Conservation (phyloP, 2,888 invertebrate species). For the Rhodophaea formosa region DNA sequence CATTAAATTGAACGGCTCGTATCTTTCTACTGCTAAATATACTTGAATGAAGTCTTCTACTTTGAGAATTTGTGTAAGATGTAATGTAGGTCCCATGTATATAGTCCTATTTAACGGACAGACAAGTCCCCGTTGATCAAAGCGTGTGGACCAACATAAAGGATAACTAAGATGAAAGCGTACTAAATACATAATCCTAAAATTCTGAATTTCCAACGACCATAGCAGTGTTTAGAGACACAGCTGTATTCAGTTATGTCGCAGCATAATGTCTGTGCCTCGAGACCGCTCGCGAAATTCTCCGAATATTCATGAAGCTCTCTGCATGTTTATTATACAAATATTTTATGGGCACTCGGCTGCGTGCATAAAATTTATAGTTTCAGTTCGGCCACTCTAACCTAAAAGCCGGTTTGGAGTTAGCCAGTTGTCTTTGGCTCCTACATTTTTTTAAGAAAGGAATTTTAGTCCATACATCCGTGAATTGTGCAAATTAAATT, state of each 20-base stretch:
- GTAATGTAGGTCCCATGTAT: too few relatives aligned
- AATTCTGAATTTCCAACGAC: background rate
- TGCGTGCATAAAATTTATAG: conserved; percentile 1
- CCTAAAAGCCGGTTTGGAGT: background rate
- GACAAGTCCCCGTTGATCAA: background rate
- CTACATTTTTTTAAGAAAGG: background rate
- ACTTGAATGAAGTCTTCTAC: too few relatives aligned
- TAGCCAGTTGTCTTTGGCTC: background rate
- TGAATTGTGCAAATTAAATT: background rate
- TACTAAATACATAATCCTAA: background rate
- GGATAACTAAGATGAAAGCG: background rate
- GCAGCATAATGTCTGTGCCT: conserved; percentile 8
- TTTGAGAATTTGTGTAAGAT: too few relatives aligned
- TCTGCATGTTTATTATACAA: conserved; percentile 12
- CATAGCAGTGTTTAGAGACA: background rate
- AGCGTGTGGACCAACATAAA: background rate
- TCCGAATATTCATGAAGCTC: conserved; percentile 8
- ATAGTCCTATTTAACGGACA: too few relatives aligned
- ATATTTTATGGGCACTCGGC: conserved; percentile 13
- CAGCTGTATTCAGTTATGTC: conserved; percentile 11
- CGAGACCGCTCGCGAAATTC: conserved; percentile 6
- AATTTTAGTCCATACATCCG: background rate
- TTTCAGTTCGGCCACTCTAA: background rate
- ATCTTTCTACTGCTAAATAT: too few relatives aligned
- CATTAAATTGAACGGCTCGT: too few relatives aligned